Conservation (phyloP, 2,888 invertebrate species). For the Magallana nippona region DNA sequence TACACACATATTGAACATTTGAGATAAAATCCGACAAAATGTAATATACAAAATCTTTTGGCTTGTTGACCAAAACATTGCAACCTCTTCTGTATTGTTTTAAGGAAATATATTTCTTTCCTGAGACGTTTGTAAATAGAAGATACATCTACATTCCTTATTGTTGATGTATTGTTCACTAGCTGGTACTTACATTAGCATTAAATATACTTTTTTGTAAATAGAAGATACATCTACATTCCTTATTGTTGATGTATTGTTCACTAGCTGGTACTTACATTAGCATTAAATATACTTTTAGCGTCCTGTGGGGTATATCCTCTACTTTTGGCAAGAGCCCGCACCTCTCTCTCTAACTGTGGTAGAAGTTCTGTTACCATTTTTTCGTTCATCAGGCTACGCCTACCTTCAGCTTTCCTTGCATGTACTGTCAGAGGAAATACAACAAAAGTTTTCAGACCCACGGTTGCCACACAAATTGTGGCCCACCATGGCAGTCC, state of each 20-base stretch:
- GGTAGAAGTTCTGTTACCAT: constrained; percentile 1
- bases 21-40: no score
- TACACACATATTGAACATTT: no score
- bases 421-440: constrained; percentile 39
- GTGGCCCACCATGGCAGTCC: constrained; percentile 49
- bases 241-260: no score
- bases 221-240: no score
- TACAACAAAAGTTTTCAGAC: constrained; percentile 12
- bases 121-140: no score
- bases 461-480: constrained; percentile 29
- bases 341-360: constrained; percentile 30
- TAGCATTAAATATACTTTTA: not conserved
- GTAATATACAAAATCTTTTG: no score
- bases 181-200: constrained; percentile 2
- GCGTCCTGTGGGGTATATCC: constrained; percentile 8
- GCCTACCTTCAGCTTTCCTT: constrained; percentile 11
- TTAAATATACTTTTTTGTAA: not conserved
- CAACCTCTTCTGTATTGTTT: no score
- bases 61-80: no score
- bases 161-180: no score
- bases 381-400: constrained; percentile 19
- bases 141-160: no score
- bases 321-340: not conserved
- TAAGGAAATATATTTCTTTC: no score
- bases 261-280: constrained; percentile 5